phyloP scores from a whole-genome alignment of 2,797 vertebrate genomes.

The Buceros bicornis region DNA sequence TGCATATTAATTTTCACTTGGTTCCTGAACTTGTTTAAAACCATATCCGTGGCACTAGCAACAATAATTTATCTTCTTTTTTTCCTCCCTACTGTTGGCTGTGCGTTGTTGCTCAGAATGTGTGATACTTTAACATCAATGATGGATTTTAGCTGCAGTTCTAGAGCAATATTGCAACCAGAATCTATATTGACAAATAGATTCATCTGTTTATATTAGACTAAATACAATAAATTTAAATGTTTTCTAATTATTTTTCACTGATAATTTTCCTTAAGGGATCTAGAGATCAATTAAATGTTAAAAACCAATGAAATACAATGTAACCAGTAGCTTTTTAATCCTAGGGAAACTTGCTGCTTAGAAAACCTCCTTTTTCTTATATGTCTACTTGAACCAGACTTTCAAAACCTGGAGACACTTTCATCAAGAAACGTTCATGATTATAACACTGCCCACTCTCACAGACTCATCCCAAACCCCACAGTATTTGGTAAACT shows the following conservation, averaged over 20 bases:
- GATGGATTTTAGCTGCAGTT: background rate
- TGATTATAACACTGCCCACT: background rate
- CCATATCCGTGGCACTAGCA: background rate
- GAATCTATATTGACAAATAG: background rate
- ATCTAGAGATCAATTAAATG: background rate
- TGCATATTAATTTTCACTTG: background rate
- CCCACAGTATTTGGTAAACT: background rate
- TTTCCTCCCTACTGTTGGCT: background rate
- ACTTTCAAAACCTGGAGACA: background rate
- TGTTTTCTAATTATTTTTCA: background rate
- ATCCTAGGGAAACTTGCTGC: background rate
- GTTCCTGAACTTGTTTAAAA: background rate
- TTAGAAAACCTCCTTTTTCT: background rate
- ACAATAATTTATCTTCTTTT: background rate
- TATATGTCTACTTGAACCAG: background rate
- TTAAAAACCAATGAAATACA: background rate
- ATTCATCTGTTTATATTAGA: background rate
- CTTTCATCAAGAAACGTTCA: background rate
- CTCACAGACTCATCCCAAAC: background rate
- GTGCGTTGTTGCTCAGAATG: background rate
- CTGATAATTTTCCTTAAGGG: background rate
- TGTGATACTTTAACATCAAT: background rate
- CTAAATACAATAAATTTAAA: background rate
- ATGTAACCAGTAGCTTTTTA: background rate
- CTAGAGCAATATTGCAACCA: background rate